Evolutionary conservation across 2,888 invertebrate genomes (phyloP).

Genomic region (Eutolmus rufibarbis): DNA sequence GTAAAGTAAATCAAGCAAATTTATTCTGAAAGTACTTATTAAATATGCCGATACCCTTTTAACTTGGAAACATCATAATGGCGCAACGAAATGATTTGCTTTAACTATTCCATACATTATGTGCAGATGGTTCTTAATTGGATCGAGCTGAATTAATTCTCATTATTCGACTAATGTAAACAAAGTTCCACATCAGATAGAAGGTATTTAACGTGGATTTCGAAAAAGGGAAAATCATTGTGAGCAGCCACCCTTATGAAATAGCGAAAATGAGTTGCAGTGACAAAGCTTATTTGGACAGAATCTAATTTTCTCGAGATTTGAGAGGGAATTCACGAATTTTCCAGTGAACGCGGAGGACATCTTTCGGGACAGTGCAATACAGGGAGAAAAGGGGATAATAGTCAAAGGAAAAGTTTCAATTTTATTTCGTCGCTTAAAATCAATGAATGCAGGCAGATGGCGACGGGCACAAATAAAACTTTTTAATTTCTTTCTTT

Average conservation of each 20-base stretch:
- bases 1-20: not conserved
- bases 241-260: not conserved
- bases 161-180: not conserved
- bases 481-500: conserved; percentile 2
- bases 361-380: not conserved
- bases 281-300: not conserved
- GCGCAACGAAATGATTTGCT: not conserved
- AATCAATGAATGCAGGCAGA: not conserved
- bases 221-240: not conserved
- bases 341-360: not conserved
- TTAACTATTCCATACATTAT: not conserved
- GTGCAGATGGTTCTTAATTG: not conserved
- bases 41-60: not conserved
- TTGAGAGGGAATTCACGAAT: not conserved
- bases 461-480: not conserved
- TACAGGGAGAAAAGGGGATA: not conserved
- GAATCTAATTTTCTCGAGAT: not conserved
- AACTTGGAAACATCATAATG: not conserved
- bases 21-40: not conserved
- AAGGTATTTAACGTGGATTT: not conserved
- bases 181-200: not conserved
- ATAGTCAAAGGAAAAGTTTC: not conserved
- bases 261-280: not conserved
- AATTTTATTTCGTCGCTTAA: not conserved
- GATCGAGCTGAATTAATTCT: not conserved